Conservation (phyloP, 2,113 vertebrate species). For the Tychaedon coryphoeus region DNA sequence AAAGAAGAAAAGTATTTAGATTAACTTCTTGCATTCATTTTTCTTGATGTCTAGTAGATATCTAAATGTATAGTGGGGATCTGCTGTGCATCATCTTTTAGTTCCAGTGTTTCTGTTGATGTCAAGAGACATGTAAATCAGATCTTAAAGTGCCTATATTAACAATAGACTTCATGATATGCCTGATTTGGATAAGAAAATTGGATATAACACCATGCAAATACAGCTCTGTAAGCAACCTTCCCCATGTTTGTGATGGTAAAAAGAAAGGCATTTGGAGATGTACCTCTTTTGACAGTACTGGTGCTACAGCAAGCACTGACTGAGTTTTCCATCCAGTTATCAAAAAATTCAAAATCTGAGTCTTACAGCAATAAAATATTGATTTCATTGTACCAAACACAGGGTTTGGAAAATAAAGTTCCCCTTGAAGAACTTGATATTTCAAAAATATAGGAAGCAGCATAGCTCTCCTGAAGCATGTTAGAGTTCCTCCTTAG, state of each 20-base stretch:
- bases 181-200: not conserved
- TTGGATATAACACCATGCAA: not conserved
- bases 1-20: not conserved
- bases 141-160: not conserved
- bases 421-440: not conserved
- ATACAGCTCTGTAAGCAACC: not conserved
- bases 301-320: not conserved
- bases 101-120: not conserved
- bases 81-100: not conserved
- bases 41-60: not conserved
- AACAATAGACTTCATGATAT: not conserved
- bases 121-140: not conserved
- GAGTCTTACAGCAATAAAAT: not conserved
- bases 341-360: not conserved
- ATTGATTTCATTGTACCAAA: not conserved
- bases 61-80: not conserved
- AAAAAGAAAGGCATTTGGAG: not conserved
- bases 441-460: not conserved
- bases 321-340: not conserved
- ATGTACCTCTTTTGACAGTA: not conserved
- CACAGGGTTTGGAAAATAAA: not conserved
- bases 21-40: not conserved
- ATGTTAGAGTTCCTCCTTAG: not conserved
- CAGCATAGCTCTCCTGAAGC: not conserved
- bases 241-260: not conserved